These are phyloP conservation scores for Hypomecis atomaria DNA, from an alignment of 2,888 invertebrate genomes.

Conservation along the genomic window DNA sequence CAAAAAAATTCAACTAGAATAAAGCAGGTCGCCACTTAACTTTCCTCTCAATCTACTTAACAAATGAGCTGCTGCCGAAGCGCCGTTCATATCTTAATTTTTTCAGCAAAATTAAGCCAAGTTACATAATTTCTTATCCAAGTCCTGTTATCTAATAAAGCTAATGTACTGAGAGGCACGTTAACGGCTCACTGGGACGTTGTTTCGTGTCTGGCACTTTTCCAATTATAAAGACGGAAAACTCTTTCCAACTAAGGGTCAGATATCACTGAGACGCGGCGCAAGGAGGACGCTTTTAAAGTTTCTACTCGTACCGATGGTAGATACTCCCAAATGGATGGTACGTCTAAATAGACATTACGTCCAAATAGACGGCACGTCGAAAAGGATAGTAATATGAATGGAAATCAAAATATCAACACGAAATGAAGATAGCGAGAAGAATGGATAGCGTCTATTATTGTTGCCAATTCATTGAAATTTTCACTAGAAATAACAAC, in stretches of 20 bases:
- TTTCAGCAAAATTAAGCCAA: constrained; percentile 23
- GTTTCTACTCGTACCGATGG: too few species aligned
- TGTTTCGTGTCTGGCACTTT: constrained; percentile 29
- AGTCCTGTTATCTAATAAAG: constrained; percentile 30
- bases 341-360: too few species aligned
- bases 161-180: constrained; percentile 31
- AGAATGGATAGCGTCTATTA: too few species aligned
- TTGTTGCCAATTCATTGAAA: too few species aligned
- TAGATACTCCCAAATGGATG: too few species aligned
- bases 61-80: constrained; percentile 12
- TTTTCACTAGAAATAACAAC: too few species aligned
- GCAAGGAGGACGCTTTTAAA: too few species aligned
- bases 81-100: constrained; percentile 22
- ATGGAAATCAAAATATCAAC: too few species aligned
- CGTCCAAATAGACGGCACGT: too few species aligned
- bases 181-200: constrained; percentile 23
- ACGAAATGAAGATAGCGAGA: too few species aligned
- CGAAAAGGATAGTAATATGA: too few species aligned
- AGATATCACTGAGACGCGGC: too few species aligned
- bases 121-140: constrained; percentile 20
- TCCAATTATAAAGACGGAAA: constrained; percentile 33
- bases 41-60: constrained; percentile 6
- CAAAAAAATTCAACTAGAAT: neutral
- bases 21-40: neutral
- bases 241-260: constrained; percentile 10